Evolutionary conservation across 2,797 vertebrate species (phyloP).

Genomic region (Pipistrellus kuhlii): DNA sequence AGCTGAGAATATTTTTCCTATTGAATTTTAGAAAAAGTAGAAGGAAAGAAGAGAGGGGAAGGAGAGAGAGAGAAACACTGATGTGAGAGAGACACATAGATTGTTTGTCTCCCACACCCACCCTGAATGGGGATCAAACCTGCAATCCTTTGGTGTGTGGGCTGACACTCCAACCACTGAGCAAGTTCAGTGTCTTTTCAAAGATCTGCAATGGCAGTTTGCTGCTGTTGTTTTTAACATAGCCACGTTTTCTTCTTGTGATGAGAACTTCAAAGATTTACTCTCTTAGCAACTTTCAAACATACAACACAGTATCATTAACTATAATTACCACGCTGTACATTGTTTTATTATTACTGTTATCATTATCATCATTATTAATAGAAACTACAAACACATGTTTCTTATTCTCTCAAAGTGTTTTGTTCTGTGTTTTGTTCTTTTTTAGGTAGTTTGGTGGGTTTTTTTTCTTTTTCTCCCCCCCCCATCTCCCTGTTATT

Average conservation of each 20-base stretch:
- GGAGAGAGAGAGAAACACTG: too few relatives aligned
- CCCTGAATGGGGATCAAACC: too few relatives aligned
- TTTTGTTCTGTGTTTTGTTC: conserved; percentile 37
- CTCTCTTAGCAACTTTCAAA: background rate
- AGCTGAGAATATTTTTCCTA: too few relatives aligned
- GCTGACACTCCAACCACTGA: too few relatives aligned
- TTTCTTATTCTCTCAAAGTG: conserved; percentile 37
- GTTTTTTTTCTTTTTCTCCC: background rate
- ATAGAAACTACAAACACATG: conserved; percentile 24
- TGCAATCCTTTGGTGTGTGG: too few relatives aligned
- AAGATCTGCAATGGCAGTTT: background rate
- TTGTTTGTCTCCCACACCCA: too few relatives aligned
- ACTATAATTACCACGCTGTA: background rate
- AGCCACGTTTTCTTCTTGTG: background rate
- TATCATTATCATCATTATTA: conserved; percentile 11
- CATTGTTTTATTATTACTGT: background rate
- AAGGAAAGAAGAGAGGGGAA: too few relatives aligned
- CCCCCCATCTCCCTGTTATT: background rate
- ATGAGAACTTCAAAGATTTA: background rate
- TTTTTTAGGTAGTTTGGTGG: conserved; percentile 35
- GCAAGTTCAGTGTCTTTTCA: background rate
- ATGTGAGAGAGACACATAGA: too few relatives aligned
- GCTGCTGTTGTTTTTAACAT: background rate
- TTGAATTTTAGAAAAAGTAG: too few relatives aligned
- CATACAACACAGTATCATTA: background rate